These are phyloP conservation scores for Scaptomyza flava DNA, from an alignment of 2,888 invertebrate species.

Conservation along the genomic window DNA sequence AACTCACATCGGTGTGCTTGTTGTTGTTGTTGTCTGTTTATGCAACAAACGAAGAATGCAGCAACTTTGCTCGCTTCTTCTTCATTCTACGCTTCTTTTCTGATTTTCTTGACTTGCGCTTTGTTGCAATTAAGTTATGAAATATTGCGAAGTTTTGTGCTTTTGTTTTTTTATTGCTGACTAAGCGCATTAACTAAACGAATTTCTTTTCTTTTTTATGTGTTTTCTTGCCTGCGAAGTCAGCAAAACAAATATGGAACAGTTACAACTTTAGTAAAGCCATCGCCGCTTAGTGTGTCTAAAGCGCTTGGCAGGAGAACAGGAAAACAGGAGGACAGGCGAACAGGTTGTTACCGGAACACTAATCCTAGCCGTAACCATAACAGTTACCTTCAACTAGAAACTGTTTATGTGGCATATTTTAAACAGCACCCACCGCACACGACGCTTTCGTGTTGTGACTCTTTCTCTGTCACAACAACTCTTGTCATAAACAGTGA, in stretches of 20 bases:
- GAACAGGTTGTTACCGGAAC: constrained; percentile 15
- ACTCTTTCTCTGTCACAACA: neutral
- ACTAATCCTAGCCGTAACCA: constrained; percentile 25
- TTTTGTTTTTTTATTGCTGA: constrained; percentile 53
- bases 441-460: neutral
- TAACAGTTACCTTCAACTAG: constrained; percentile 25
- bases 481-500: constrained; percentile 27
- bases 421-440: constrained; percentile 1
- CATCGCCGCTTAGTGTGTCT: constrained; percentile 21
- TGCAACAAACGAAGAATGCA: constrained; percentile 53
- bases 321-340: too few relatives aligned
- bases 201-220: constrained; percentile 25
- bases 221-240: neutral
- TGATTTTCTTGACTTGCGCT: constrained; percentile 31
- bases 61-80: constrained; percentile 19
- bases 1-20: constrained; percentile 5
- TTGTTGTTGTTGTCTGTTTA: constrained; percentile 38
- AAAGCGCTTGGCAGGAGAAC: neutral
- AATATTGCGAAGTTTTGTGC: constrained; percentile 30
- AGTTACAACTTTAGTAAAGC: neutral
- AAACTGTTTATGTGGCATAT: constrained; percentile 23
- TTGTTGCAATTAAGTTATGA: constrained; percentile 69
- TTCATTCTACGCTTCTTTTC: constrained; percentile 16
- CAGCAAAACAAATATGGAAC: constrained; percentile 22
- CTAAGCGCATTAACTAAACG: constrained; percentile 55